Evolutionary conservation across 2,888 invertebrate genomes (phyloP).

Genomic region (Zygaena filipendulae): DNA sequence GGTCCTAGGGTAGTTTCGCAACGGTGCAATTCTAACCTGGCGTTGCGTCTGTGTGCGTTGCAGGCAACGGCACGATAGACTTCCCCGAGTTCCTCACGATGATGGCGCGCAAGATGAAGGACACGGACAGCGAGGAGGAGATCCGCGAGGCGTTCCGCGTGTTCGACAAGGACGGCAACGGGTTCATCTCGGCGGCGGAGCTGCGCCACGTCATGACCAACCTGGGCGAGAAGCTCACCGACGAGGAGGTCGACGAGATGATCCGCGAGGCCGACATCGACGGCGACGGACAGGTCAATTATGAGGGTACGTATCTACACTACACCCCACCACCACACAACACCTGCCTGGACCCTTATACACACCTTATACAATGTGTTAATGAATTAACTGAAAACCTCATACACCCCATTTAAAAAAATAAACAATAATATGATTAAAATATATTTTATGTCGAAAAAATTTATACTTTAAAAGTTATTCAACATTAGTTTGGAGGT

Average conservation of each 20-base stretch:
- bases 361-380: too few relatives aligned
- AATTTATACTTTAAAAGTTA: too few relatives aligned
- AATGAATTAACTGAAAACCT: too few relatives aligned
- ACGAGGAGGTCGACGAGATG: constrained; percentile 99
- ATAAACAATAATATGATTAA: too few relatives aligned
- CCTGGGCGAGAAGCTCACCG: constrained; percentile 98
- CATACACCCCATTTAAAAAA: too few relatives aligned
- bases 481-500: too few relatives aligned
- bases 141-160: constrained; percentile 99
- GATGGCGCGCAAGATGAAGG: constrained; percentile 99
- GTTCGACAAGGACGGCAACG: constrained; percentile 99
- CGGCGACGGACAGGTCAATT: constrained; percentile 99
- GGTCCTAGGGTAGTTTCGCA: too few relatives aligned
- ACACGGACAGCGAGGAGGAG: constrained; percentile 99
- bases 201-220: constrained; percentile 99
- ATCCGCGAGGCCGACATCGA: constrained; percentile 99
- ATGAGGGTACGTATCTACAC: constrained; percentile 83
- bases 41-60: too few relatives aligned
- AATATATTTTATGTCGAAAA: too few relatives aligned
- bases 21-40: too few relatives aligned
- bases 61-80: constrained; percentile 99
- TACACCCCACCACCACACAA: too few relatives aligned
- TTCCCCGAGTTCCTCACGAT: constrained; percentile 99
- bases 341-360: too few relatives aligned
- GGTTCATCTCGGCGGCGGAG: constrained; percentile 98